Percentiles rank a stretch among this genome's conserved stretches.
Evolutionary conservation across 1,140 invertebrate species (phyloP).

Genomic region (Hypothenemus hampei): DNA sequence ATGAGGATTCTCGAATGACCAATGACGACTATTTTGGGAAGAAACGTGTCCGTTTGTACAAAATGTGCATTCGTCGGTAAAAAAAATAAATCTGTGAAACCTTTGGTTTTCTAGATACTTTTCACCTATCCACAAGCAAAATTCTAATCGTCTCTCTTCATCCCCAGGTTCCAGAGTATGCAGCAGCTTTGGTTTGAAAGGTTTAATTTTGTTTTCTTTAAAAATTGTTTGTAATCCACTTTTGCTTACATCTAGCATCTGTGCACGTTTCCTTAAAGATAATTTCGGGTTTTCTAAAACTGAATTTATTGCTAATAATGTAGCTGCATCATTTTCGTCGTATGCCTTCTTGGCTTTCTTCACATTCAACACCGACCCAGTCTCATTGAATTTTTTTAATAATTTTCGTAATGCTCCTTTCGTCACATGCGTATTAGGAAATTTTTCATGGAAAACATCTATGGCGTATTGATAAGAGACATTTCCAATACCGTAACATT

Average conservation of each 20-base stretch:
- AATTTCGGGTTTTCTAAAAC: conserved; percentile 7
- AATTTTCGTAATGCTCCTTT: neutral
- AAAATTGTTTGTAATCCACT: conserved; percentile 4
- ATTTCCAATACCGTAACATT: neutral
- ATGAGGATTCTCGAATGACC: conserved; percentile 21
- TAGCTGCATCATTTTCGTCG: conserved; percentile 11
- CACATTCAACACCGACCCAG: conserved; percentile 2
- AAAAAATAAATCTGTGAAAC: conserved; percentile 21
- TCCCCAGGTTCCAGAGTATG: conserved; percentile 16
- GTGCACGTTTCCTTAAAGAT: conserved; percentile 10
- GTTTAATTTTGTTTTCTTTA: neutral
- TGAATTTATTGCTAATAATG: conserved; percentile 6
- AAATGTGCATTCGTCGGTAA: conserved; percentile 23
- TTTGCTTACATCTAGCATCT: neutral
- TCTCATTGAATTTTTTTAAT: neutral
- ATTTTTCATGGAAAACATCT: conserved; percentile 2
- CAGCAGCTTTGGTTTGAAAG: conserved; percentile 12
- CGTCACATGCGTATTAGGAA: conserved; percentile 5
- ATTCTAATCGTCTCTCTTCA: conserved; percentile 3
- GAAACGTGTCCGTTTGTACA: conserved; percentile 22
- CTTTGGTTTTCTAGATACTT: conserved; percentile 12
- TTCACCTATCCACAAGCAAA: neutral
- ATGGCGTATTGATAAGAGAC: neutral
- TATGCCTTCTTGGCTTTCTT: conserved; percentile 7
- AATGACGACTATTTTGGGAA: conserved; percentile 21